Conservation (phyloP, 2,797 vertebrate species). For the Sylvilagus floridanus region DNA sequence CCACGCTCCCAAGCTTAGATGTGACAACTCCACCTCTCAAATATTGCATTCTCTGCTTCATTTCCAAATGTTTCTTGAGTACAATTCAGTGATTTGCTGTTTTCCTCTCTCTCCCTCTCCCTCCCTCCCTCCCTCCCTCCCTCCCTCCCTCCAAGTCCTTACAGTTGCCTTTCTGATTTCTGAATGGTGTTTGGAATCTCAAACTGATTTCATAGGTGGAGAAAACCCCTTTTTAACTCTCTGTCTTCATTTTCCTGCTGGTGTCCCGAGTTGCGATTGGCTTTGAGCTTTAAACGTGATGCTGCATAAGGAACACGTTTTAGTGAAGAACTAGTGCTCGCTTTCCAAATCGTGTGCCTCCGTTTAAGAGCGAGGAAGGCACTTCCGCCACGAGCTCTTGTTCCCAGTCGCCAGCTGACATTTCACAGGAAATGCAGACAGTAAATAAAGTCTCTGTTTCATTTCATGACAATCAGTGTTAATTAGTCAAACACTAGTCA, state of each 20-base stretch:
- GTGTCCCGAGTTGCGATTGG: neutral
- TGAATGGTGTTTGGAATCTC: neutral
- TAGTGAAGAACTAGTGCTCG: constrained; percentile 1
- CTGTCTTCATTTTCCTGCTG: neutral
- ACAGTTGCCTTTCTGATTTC: neutral
- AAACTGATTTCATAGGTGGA: neutral
- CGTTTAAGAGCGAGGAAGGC: constrained; percentile 43
- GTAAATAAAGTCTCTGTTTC: constrained; percentile 65
- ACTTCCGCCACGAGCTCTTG: constrained; percentile 38
- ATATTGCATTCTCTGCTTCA: neutral
- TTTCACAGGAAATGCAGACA: constrained; percentile 58
- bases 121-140: neutral
- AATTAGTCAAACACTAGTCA: constrained; percentile 4
- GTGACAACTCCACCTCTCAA: too few relatives aligned
- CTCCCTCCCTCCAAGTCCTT: neutral
- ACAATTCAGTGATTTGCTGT: neutral
- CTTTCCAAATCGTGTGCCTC: constrained; percentile 33
- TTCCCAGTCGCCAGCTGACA: constrained; percentile 62
- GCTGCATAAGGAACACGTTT: constrained; percentile 6
- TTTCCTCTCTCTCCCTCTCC: neutral
- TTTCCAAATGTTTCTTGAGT: neutral
- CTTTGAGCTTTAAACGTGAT: neutral
- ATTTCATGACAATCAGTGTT: constrained; percentile 64
- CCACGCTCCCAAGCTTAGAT: fast-evolving
- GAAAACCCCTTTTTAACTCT: neutral